A percentile compares a stretch with the other conserved stretches of the same genome.
Evolutionary conservation across 35 echinoderm and acorn worm species (phyloP).

Genomic region (Ptychodera flava): DNA sequence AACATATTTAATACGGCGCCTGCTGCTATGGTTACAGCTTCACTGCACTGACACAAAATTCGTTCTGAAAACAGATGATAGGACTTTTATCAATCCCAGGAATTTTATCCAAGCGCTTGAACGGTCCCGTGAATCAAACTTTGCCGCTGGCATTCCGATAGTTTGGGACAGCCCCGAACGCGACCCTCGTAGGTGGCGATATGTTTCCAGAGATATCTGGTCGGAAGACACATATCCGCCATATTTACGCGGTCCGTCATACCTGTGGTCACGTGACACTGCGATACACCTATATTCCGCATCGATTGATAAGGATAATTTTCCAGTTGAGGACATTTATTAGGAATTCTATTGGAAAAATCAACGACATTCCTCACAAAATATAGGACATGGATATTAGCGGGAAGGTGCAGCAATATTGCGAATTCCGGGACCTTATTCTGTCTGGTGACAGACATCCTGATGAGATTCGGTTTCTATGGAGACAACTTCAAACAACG

Average conservation of each 20-base stretch:
- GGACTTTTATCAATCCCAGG: neutral
- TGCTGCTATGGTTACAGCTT: neutral
- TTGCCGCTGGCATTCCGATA: neutral
- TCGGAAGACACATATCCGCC: conserved; percentile 33
- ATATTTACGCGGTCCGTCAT: conserved; percentile 28
- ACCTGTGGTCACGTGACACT: conserved; percentile 42
- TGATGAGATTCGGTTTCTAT: neutral
- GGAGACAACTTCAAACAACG: neutral
- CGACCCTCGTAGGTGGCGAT: conserved; percentile 26
- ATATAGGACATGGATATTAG: neutral
- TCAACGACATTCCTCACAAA: neutral
- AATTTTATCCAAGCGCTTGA: neutral
- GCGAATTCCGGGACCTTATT: neutral
- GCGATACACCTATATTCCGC: conserved; percentile 2
- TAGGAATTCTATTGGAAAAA: neutral
- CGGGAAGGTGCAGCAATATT: neutral
- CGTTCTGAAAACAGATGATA: neutral
- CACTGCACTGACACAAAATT: neutral
- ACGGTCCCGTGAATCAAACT: neutral
- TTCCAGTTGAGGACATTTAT: neutral
- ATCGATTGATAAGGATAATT: neutral
- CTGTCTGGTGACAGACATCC: neutral
- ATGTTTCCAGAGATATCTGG: conserved; percentile 26
- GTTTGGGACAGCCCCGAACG: neutral
- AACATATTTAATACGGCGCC: neutral